Conservation (phyloP, 2,888 invertebrate genomes). For the Cryptophagus acutangulus region DNA sequence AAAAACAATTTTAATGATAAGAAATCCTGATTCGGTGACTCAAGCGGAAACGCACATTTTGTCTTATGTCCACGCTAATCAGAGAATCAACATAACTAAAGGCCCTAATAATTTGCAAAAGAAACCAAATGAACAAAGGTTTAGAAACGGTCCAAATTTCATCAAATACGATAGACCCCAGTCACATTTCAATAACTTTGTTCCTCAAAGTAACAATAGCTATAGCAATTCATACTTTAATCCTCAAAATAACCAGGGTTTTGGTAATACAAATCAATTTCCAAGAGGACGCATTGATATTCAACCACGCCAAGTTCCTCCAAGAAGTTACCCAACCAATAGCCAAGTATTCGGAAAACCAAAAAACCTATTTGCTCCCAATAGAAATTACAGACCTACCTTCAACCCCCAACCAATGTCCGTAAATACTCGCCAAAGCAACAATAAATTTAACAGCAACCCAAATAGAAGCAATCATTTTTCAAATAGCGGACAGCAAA, state of each 20-base stretch:
- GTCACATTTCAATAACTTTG: not conserved
- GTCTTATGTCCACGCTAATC: not conserved
- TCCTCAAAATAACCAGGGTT: too few relatives aligned
- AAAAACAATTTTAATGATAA: not conserved
- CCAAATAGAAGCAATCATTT: constrained; percentile 8
- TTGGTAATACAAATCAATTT: constrained; percentile 7
- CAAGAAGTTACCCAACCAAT: constrained; percentile 10
- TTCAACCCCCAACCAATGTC: constrained; percentile 8
- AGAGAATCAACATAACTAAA: not conserved
- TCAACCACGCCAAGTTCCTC: constrained; percentile 9
- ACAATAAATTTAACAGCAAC: too few relatives aligned
- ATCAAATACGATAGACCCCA: too few relatives aligned
- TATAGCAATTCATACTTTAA: too few relatives aligned
- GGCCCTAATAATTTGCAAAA: not conserved
- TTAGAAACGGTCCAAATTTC: too few relatives aligned
- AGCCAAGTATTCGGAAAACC: constrained; percentile 9
- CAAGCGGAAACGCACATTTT: not conserved
- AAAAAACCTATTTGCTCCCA: constrained; percentile 12
- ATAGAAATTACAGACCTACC: constrained; percentile 2
- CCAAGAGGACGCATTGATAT: constrained; percentile 8
- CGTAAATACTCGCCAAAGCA: too few relatives aligned
- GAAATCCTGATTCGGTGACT: not conserved
- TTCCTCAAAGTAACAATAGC: too few relatives aligned
- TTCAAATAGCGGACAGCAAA: constrained; percentile 7
- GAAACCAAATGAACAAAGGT: not conserved